Percentiles rank a stretch among this genome's conserved stretches.
Conservation (phyloP, 2,888 invertebrate genomes). For the Siphlonurus alternatus region DNA sequence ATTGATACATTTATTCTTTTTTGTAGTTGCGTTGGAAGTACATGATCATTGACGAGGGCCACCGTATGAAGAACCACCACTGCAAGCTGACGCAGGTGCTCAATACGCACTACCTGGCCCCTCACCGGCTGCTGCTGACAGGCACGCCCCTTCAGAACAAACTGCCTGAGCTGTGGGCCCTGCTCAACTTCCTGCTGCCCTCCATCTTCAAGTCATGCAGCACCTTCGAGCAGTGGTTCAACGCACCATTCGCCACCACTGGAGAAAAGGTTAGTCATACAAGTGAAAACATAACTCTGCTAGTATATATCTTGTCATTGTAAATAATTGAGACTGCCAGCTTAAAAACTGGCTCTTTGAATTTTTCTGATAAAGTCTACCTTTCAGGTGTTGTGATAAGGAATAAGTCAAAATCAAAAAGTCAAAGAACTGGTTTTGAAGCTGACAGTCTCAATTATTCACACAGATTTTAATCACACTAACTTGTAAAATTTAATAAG, state of each 20-base stretch:
- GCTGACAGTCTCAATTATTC: no score
- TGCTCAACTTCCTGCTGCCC: slow-evolving; percentile 44
- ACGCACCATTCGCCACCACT: slow-evolving; percentile 47
- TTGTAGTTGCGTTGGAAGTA: slow-evolving; percentile 40
- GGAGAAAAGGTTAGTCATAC: slow-evolving; percentile 32
- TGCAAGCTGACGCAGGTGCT: slow-evolving; percentile 42
- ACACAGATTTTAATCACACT: no score
- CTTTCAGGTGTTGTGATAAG: no score
- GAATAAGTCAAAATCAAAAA: no score
- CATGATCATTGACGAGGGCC: slow-evolving; percentile 51
- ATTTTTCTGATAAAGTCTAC: no score
- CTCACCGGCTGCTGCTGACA: slow-evolving; percentile 40
- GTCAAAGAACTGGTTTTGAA: no score
- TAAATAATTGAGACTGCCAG: no score
- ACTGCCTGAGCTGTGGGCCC: slow-evolving; percentile 43
- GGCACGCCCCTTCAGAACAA: slow-evolving; percentile 42
- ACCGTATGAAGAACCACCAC: slow-evolving; percentile 50
- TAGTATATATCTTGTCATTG: not conserved
- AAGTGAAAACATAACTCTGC: not conserved
- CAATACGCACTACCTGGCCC: slow-evolving; percentile 40
- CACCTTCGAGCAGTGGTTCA: slow-evolving; percentile 51
- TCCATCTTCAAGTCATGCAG: slow-evolving; percentile 44
- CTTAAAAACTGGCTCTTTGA: no score
- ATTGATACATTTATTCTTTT: no score
- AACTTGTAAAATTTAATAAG: no score